A percentile compares a stretch with the other conserved stretches of the same genome.
phyloP scores from a whole-genome alignment of 2,797 vertebrate genomes.

The Chiloscyllium punctatum region DNA sequence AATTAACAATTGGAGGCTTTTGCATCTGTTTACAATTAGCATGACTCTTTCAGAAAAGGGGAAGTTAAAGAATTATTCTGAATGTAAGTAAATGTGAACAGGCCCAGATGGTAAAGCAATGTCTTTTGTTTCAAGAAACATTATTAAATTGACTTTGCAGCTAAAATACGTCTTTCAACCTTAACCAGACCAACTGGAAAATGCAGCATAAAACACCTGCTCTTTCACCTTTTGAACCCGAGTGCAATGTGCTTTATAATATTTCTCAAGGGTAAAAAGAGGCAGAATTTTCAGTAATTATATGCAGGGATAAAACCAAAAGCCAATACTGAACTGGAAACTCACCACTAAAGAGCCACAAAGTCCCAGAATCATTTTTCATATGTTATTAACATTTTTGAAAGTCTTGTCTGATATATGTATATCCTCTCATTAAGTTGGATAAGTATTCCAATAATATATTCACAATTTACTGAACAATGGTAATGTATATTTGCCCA shows the following conservation, averaged over 20 bases:
- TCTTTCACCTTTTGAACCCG: slow-evolving; percentile 36
- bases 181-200: slow-evolving; percentile 30
- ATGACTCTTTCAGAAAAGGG: not conserved
- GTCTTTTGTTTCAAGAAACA: not conserved
- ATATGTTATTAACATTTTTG: not conserved
- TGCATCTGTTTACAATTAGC: not conserved
- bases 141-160: not conserved
- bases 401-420: not conserved
- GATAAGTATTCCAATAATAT: not conserved
- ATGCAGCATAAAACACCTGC: slow-evolving; percentile 27
- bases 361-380: not conserved
- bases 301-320: not conserved
- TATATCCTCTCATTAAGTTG: not conserved
- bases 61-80: not conserved
- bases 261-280: not conserved
- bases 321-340: not conserved
- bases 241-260: slow-evolving; percentile 21
- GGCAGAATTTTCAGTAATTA: not conserved
- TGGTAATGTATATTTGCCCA: not conserved
- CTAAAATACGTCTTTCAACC: slow-evolving; percentile 3
- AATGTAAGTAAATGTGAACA: slow-evolving; percentile 25
- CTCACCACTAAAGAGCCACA: not conserved
- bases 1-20: not conserved
- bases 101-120: not conserved
- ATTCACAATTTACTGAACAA: no score